Evolutionary conservation across 2,797 vertebrate species (phyloP).

Genomic region (Caiman crocodilus): DNA sequence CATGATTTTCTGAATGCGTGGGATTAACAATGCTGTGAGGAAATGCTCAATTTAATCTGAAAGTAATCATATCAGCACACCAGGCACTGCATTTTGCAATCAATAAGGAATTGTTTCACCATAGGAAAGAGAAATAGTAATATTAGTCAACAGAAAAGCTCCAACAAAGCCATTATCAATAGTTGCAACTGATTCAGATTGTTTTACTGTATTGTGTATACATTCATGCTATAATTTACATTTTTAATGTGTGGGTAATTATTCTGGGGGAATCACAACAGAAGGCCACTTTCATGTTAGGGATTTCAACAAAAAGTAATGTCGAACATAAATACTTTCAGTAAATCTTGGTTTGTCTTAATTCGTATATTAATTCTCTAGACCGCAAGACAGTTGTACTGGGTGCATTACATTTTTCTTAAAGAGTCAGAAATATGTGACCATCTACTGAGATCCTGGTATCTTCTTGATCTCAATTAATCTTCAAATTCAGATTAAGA

Average conservation of each 20-base stretch:
- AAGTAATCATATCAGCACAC: slow-evolving; percentile 37
- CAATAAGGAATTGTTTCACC: slow-evolving; percentile 41
- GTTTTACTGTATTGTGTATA: slow-evolving; percentile 27
- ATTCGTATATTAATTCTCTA: slow-evolving; percentile 32
- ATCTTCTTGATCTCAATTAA: slow-evolving; percentile 33
- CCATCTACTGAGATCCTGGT: slow-evolving; percentile 50
- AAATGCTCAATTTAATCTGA: slow-evolving; percentile 34
- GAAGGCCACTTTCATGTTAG: neutral
- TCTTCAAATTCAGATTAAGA: slow-evolving; percentile 63
- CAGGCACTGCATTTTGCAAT: slow-evolving; percentile 38
- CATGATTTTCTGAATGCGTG: no score
- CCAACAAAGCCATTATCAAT: slow-evolving; percentile 26
- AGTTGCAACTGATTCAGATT: slow-evolving; percentile 37
- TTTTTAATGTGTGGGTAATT: slow-evolving; percentile 22
- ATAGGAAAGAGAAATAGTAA: slow-evolving; percentile 56
- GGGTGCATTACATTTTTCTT: slow-evolving; percentile 10
- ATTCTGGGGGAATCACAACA: neutral
- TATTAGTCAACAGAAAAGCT: slow-evolving; percentile 61
- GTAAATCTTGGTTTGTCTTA: slow-evolving; percentile 12
- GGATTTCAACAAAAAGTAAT: neutral
- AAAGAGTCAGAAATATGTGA: slow-evolving; percentile 31
- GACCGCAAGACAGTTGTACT: slow-evolving; percentile 44
- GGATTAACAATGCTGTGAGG: no score
- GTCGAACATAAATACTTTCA: neutral
- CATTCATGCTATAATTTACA: slow-evolving; percentile 12